phyloP scores from a whole-genome alignment of 2,888 invertebrate species.

The Eulithis prunata region DNA sequence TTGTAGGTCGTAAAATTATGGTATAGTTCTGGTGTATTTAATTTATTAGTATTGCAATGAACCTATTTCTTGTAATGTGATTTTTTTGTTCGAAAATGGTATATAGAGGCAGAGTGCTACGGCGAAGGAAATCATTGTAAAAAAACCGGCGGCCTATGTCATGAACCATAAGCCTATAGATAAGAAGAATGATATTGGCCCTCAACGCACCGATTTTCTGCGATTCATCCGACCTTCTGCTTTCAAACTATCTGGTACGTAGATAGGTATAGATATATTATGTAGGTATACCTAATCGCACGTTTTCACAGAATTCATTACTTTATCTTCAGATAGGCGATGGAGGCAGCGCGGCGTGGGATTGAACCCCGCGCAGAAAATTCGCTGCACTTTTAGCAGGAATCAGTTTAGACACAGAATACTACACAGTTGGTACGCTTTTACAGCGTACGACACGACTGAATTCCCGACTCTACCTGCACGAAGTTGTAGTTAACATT shows the following conservation, averaged over 20 bases:
- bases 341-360: conserved; percentile 30
- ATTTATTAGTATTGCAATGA: neutral
- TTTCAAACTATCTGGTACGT: too few relatives aligned
- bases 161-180: too few relatives aligned
- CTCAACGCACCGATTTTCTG: too few relatives aligned
- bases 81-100: too few relatives aligned
- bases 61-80: neutral
- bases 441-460: conserved; percentile 4
- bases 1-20: conserved; percentile 10
- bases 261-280: neutral
- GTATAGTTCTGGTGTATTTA: conserved; percentile 6
- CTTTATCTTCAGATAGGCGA: conserved; percentile 4
- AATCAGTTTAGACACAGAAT: conserved; percentile 32
- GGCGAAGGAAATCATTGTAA: too few relatives aligned
- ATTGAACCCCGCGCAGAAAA: conserved; percentile 40
- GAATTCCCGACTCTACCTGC: too few relatives aligned
- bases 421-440: neutral
- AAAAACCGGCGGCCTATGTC: too few relatives aligned
- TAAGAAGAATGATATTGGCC: too few relatives aligned
- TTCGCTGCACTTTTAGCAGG: conserved; percentile 40
- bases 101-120: too few relatives aligned
- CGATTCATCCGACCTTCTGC: too few relatives aligned
- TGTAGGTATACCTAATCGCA: neutral
- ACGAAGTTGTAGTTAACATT: too few relatives aligned
- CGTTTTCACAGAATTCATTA: conserved; percentile 15